Percentiles rank a stretch among this genome's conserved stretches.
These are phyloP conservation scores for Xylophagus ater DNA, from an alignment of 2,888 invertebrate genomes.

Conservation along the genomic window DNA sequence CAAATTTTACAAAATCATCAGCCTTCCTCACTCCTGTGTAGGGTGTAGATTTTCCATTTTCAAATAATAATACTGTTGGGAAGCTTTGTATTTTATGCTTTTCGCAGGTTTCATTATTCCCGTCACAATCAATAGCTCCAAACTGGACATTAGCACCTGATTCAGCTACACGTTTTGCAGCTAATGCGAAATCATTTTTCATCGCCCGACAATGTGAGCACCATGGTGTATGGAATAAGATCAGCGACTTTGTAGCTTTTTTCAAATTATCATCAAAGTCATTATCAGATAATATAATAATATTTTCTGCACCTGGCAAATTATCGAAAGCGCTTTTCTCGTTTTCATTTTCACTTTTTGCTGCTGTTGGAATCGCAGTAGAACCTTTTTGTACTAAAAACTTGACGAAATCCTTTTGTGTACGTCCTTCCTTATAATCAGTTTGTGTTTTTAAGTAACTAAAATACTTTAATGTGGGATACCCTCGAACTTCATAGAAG, in stretches of 20 bases:
- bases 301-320: constrained; percentile 37
- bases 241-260: constrained; percentile 65
- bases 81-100: constrained; percentile 50
- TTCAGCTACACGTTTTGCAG: constrained; percentile 34
- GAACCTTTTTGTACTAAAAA: constrained; percentile 22
- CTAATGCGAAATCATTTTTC: constrained; percentile 53
- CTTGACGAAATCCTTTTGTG: constrained; percentile 43
- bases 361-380: constrained; percentile 24
- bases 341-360: constrained; percentile 23
- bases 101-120: constrained; percentile 47
- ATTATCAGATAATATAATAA: constrained; percentile 44
- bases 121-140: constrained; percentile 56
- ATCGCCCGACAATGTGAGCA: constrained; percentile 59
- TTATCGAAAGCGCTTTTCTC: constrained; percentile 40
- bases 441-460: constrained; percentile 60
- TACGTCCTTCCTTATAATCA: constrained; percentile 63
- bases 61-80: constrained; percentile 56
- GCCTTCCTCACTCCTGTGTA: constrained; percentile 47
- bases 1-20: constrained; percentile 47
- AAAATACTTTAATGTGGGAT: constrained; percentile 79
- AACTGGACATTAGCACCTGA: constrained; percentile 30
- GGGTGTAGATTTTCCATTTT: constrained; percentile 42
- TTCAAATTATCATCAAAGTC: constrained; percentile 58
- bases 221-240: constrained; percentile 85
- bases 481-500: constrained; percentile 62